These are phyloP conservation scores for Epirrhoe tristata DNA, from an alignment of 2,888 invertebrate genomes.

Conservation along the genomic window DNA sequence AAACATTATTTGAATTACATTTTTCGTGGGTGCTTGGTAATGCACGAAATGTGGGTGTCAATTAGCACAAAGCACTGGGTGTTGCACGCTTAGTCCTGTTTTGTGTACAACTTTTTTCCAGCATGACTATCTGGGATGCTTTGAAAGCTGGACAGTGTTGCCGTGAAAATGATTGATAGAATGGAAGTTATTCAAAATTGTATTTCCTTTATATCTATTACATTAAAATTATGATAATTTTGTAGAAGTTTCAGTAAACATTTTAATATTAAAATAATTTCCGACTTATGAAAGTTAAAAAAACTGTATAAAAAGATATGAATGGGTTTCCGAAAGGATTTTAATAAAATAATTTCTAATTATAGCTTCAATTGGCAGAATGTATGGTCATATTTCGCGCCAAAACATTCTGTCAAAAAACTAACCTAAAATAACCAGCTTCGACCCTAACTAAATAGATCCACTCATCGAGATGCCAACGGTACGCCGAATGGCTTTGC, in stretches of 20 bases:
- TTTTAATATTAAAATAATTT: background rate
- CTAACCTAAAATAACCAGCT: constrained; percentile 83
- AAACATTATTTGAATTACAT: background rate
- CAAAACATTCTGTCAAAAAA: constrained; percentile 64
- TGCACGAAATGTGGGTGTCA: constrained; percentile 63
- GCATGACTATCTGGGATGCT: constrained; percentile 70
- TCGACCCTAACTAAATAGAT: constrained; percentile 87
- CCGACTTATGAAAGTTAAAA: constrained; percentile 15
- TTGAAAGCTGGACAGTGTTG: constrained; percentile 66
- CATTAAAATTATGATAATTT: background rate
- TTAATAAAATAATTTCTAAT: constrained; percentile 38
- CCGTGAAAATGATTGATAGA: constrained; percentile 41
- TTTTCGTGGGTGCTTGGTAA: constrained; percentile 41
- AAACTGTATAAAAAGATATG: constrained; percentile 2
- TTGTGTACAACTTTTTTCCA: constrained; percentile 57
- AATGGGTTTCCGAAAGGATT: constrained; percentile 37
- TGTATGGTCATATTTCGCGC: constrained; percentile 34
- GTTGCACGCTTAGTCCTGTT: constrained; percentile 76
- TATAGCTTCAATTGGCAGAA: constrained; percentile 46
- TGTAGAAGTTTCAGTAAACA: background rate
- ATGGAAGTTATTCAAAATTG: constrained; percentile 3
- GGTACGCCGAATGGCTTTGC: constrained; percentile 93
- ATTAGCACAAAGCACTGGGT: constrained; percentile 65
- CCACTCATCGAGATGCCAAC: constrained; percentile 93
- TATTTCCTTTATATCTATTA: background rate